A percentile compares a stretch with the other conserved stretches of the same genome.
Conservation (phyloP, 2,888 invertebrate genomes). For the Cryptus viduatorius region DNA sequence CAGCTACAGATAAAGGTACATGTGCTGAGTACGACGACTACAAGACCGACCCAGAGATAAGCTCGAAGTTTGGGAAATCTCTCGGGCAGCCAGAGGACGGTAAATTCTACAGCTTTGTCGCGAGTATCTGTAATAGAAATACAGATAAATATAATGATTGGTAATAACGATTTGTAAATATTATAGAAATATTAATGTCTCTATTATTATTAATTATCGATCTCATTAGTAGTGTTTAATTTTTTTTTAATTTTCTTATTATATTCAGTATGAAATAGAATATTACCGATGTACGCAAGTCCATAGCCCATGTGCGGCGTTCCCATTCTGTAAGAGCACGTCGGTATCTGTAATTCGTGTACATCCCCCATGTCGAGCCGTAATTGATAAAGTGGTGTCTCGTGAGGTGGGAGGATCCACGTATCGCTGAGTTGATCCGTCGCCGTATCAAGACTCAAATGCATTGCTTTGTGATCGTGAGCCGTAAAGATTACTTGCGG, state of each 20-base stretch:
- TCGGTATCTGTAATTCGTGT: conserved; percentile 95
- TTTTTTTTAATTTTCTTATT: conserved; percentile 37
- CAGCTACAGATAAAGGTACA: conserved; percentile 75
- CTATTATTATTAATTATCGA: no score
- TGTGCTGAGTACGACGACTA: conserved; percentile 77
- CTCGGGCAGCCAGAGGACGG: conserved; percentile 92
- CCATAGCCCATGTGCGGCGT: conserved; percentile 94
- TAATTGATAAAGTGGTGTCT: conserved; percentile 84
- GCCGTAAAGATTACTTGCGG: conserved; percentile 91
- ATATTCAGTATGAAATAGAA: background rate
- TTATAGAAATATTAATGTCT: no score
- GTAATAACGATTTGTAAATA: no score
- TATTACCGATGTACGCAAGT: conserved; percentile 90
- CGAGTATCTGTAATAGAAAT: conserved; percentile 87
- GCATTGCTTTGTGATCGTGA: conserved; percentile 90
- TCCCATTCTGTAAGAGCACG: conserved; percentile 99
- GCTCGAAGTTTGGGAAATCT: conserved; percentile 88
- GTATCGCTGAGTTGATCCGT: conserved; percentile 82
- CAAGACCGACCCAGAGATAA: conserved; percentile 85
- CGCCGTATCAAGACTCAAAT: conserved; percentile 82
- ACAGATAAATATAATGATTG: conserved; percentile 22
- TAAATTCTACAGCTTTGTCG: conserved; percentile 88
- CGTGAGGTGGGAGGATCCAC: conserved; percentile 79
- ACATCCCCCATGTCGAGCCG: conserved; percentile 85
- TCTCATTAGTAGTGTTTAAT: no score